Conservation (phyloP, 2,888 invertebrate genomes). For the Lepidocyrtoides sp. region DNA sequence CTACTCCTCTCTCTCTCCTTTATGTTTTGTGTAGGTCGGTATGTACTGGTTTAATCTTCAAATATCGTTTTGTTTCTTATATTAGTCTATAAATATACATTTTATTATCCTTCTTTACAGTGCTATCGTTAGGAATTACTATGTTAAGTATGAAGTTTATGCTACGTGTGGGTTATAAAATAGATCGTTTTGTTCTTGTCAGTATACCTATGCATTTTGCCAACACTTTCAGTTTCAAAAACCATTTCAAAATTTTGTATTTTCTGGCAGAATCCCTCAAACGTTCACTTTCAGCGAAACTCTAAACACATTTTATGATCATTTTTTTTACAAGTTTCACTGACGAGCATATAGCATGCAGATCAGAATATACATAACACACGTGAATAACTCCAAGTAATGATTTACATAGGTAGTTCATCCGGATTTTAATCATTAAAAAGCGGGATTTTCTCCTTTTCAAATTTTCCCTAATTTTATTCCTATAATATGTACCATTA, state of each 20-base stretch:
- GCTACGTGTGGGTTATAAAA: not conserved
- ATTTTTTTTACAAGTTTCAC: not conserved
- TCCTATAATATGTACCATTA: not conserved
- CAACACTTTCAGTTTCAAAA: no score
- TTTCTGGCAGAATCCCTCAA: no score
- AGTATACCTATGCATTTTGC: not conserved
- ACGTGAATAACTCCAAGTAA: not conserved
- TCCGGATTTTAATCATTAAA: not conserved
- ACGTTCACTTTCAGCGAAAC: not conserved
- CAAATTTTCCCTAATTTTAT: slow-evolving; percentile 40
- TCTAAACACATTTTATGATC: not conserved
- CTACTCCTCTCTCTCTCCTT: not conserved
- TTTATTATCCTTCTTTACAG: not conserved
- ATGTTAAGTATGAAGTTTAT: not conserved
- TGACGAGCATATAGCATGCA: not conserved
- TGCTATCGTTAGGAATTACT: no score
- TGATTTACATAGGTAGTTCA: no score
- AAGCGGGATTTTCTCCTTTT: not conserved
- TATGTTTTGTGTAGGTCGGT: not conserved
- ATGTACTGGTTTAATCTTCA: no score
- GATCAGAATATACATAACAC: no score
- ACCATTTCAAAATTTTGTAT: no score
- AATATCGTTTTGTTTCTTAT: not conserved
- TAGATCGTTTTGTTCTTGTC: not conserved
- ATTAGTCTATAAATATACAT: not conserved